These are phyloP conservation scores for Callipepla squamata DNA, from an alignment of 2,113 vertebrate genomes.

Conservation along the genomic window DNA sequence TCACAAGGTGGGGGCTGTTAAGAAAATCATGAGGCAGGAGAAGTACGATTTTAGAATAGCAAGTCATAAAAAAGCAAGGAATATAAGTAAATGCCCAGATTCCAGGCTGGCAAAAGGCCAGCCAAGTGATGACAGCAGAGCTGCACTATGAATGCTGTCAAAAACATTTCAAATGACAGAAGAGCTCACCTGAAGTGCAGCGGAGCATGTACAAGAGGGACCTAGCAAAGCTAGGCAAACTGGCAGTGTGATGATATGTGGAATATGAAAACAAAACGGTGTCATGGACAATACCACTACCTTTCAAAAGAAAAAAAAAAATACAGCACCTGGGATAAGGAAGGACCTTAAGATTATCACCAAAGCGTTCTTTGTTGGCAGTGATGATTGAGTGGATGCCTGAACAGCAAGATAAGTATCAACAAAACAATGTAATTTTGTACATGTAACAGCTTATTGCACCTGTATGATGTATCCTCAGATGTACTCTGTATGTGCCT, in stretches of 20 bases:
- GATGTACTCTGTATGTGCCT: background rate
- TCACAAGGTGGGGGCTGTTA: background rate
- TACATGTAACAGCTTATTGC: background rate
- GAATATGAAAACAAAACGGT: background rate
- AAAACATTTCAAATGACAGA: background rate
- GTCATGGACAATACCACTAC: background rate
- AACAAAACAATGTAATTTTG: background rate
- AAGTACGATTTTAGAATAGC: background rate
- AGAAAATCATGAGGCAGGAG: background rate
- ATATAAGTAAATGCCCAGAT: background rate
- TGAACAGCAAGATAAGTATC: background rate
- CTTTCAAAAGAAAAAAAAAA: background rate
- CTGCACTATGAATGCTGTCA: slow-evolving; percentile 12
- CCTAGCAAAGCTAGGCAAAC: background rate
- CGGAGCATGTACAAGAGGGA: background rate
- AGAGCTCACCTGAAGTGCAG: background rate
- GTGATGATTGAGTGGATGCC: background rate
- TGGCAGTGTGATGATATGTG: background rate
- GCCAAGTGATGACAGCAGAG: background rate
- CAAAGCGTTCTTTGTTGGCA: background rate
- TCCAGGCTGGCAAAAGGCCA: background rate
- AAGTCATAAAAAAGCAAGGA: background rate
- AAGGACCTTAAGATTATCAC: background rate
- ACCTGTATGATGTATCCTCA: background rate
- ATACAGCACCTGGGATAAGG: background rate